phyloP scores from a whole-genome alignment of 2,888 invertebrate species.

The Siphlonurus alternatus region DNA sequence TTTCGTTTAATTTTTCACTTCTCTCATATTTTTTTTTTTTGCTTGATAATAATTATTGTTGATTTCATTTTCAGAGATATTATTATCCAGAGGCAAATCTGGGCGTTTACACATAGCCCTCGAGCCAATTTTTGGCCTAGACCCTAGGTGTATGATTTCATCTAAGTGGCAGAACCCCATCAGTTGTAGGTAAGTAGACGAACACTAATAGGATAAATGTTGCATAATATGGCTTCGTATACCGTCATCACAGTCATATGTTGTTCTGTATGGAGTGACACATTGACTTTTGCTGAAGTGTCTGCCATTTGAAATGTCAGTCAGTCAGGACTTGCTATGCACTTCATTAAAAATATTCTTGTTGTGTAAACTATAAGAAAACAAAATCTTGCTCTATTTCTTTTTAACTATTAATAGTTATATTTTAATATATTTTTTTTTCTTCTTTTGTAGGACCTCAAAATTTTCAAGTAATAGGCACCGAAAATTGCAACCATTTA shows the following conservation, averaged over 20 bases:
- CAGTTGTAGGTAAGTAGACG: conserved; percentile 54
- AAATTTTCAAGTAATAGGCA: conserved; percentile 95
- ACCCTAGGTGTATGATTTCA: conserved; percentile 80
- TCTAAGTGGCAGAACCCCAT: conserved; percentile 57
- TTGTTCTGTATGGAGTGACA: conserved; percentile 1
- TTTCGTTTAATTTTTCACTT: too few species aligned
- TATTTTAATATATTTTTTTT: conserved; percentile 22
- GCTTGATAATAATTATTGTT: background rate
- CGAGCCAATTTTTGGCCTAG: conserved; percentile 48
- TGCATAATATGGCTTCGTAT: background rate
- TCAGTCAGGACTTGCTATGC: too few species aligned
- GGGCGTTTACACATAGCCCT: conserved; percentile 39
- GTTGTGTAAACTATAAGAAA: too few species aligned
- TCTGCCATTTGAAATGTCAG: too few species aligned
- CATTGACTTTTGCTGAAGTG: background rate
- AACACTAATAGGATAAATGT: background rate
- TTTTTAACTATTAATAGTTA: too few species aligned
- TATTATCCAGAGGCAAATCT: conserved; percentile 83
- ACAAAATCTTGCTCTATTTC: too few species aligned
- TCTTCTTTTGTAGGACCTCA: conserved; percentile 52
- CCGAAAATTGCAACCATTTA: conserved; percentile 91
- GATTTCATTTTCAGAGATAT: conserved; percentile 57
- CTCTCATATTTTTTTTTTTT: too few species aligned
- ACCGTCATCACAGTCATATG: background rate
- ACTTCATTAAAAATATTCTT: too few species aligned